Evolutionary conservation across 2,888 invertebrate species (phyloP).

Genomic region (Euphydryas editha): DNA sequence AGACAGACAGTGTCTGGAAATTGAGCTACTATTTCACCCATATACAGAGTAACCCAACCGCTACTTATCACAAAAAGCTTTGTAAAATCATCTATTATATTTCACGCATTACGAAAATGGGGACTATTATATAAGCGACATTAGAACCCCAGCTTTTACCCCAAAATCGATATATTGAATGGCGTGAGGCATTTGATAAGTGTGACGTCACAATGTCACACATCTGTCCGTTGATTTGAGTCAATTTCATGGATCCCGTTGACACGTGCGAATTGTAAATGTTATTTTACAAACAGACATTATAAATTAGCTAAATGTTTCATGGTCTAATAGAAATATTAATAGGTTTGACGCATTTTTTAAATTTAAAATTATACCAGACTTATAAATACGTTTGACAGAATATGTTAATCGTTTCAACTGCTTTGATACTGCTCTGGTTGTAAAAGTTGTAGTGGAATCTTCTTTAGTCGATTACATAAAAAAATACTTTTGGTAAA

Average conservation of each 20-base stretch:
- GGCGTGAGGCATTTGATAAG: conserved; percentile 39
- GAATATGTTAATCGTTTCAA: too few species aligned
- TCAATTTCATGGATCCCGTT: conserved; percentile 59
- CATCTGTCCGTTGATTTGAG: conserved; percentile 57
- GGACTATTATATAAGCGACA: conserved; percentile 20
- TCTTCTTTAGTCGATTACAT: too few species aligned
- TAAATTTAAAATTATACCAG: too few species aligned
- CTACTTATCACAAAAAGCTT: background rate
- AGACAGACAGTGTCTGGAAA: too few species aligned
- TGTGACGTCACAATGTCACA: conserved; percentile 45
- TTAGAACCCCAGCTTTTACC: conserved; percentile 32
- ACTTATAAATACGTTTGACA: too few species aligned
- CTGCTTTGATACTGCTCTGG: too few species aligned
- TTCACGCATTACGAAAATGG: conserved; percentile 31
- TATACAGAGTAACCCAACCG: background rate
- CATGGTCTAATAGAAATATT: background rate
- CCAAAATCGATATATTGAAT: conserved; percentile 36
- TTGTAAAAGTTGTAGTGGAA: too few species aligned
- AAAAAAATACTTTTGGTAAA: too few species aligned
- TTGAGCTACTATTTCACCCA: too few species aligned
- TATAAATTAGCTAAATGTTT: background rate
- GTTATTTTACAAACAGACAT: conserved; percentile 23
- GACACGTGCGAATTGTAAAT: conserved; percentile 30
- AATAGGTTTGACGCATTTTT: background rate
- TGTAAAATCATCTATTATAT: conserved; percentile 28